Percentiles rank a stretch among this genome's conserved stretches.
phyloP scores from a whole-genome alignment of 2,797 vertebrate genomes.

The Sitta carolinensis region DNA sequence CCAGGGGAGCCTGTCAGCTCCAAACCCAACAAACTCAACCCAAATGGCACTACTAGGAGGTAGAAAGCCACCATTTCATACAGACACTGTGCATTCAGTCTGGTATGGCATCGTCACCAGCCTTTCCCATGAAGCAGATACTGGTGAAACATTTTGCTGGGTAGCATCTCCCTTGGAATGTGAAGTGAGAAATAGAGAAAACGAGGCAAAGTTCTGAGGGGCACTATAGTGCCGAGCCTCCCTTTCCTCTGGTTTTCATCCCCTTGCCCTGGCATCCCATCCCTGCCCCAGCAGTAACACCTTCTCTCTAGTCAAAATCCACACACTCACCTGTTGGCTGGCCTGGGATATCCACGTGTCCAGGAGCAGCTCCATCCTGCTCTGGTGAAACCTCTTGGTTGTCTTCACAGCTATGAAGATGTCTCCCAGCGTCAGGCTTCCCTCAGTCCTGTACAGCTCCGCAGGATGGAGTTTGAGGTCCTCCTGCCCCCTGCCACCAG shows the following conservation, averaged over 20 bases:
- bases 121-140: neutral
- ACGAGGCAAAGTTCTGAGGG: neutral
- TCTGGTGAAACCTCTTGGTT: constrained; percentile 85
- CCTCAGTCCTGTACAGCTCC: neutral
- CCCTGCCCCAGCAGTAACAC: neutral
- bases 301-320: neutral
- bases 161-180: neutral
- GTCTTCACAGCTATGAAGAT: constrained; percentile 90
- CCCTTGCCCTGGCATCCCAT: neutral
- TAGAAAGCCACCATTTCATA: neutral
- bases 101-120: neutral
- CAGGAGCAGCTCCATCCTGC: constrained; percentile 85
- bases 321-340: constrained; percentile 82
- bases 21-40: neutral
- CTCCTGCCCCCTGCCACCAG: neutral
- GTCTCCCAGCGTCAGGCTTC: constrained; percentile 71
- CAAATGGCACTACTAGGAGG: neutral
- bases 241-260: neutral
- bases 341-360: constrained; percentile 90
- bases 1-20: neutral
- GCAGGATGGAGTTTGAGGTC: neutral
- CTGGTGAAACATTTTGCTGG: neutral
- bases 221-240: neutral
- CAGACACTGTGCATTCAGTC: neutral
- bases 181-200: neutral